Percentiles rank a stretch among this genome's conserved stretches.
These are phyloP conservation scores for Paelopatides confundens DNA, from an alignment of 53 echinoderm and acorn worm species.

Conservation along the genomic window DNA sequence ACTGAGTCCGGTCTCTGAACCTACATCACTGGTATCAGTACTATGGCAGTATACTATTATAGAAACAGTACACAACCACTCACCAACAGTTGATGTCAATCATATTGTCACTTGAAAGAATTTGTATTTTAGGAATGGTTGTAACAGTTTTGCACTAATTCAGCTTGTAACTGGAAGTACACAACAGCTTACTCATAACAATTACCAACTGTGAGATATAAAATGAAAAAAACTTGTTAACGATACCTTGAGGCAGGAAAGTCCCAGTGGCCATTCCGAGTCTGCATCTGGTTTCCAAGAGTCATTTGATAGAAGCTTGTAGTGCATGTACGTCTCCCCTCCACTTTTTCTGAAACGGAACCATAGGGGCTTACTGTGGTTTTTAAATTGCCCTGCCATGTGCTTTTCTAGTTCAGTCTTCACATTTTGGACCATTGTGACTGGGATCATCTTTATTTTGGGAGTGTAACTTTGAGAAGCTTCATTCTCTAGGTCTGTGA, in stretches of 20 bases:
- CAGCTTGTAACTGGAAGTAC: no score
- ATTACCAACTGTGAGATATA: no score
- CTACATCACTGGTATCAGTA: no score
- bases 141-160: no score
- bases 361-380: slow-evolving; percentile 54
- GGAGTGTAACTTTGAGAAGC: neutral
- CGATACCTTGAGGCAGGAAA: slow-evolving; percentile 33
- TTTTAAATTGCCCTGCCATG: slow-evolving; percentile 25
- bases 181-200: no score
- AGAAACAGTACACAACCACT: no score
- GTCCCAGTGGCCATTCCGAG: slow-evolving; percentile 12
- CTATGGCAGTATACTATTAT: no score
- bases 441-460: neutral
- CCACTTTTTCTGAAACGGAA: slow-evolving; percentile 25
- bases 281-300: slow-evolving; percentile 19
- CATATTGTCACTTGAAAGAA: no score
- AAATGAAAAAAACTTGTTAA: no score
- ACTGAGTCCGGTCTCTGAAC: no score
- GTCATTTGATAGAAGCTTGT: neutral
- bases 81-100: no score
- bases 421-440: slow-evolving; percentile 5
- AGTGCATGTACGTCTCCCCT: neutral
- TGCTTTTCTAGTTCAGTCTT: slow-evolving; percentile 1
- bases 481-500: neutral
- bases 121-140: no score